Evolutionary conservation across 2,888 invertebrate species (phyloP), one percentile per base, ranked within the genome.

Genomic region (Callimorpha dominula): DNA sequence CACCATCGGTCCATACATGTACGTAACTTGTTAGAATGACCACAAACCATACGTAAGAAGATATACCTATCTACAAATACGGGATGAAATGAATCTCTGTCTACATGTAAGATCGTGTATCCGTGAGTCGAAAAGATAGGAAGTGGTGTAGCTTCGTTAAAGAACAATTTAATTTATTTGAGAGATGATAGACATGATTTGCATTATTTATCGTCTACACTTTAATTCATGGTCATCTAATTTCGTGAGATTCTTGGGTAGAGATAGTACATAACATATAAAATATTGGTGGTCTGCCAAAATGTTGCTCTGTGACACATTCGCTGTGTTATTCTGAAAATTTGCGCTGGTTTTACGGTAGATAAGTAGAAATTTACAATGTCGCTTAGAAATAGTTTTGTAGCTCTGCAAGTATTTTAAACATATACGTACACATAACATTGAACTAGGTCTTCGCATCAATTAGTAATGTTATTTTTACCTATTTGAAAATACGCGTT

Each of bases 241-340:
- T 85, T 88, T 86, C 65, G 85, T 85, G 80, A 80, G 83, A 86
- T 84, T 88, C 85, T 87, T 81, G 87, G 87, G 81, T 89, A 88
- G 88, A 86, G 88, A 88, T 86, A 87, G 86, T 49, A 46, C 15
- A 17, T 17, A 42, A 67, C 17, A 83, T 80, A 79, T 75, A 80
- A 83, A 83, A 86, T 80, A 82, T 89, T 92, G 91, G 89, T 86
- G 46, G 76, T 78, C 65, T 87, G 92, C 92, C 92, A 93, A 89
- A 86, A 81, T 79, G 83, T 83, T 73, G 73, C 78, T 83, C 81
- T 83, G 78, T 82, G 78, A 79, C 81, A 82, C 81, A 77, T 74
- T 50, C 14, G 15, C 8, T 46, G 8, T 46, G 43, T 46, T 31
- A 31, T 66, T 83, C 79, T 77, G 85, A 85, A 83, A 81, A 83